phyloP scores from a whole-genome alignment of 1,140 invertebrate genomes.

The Asobara japonica region DNA sequence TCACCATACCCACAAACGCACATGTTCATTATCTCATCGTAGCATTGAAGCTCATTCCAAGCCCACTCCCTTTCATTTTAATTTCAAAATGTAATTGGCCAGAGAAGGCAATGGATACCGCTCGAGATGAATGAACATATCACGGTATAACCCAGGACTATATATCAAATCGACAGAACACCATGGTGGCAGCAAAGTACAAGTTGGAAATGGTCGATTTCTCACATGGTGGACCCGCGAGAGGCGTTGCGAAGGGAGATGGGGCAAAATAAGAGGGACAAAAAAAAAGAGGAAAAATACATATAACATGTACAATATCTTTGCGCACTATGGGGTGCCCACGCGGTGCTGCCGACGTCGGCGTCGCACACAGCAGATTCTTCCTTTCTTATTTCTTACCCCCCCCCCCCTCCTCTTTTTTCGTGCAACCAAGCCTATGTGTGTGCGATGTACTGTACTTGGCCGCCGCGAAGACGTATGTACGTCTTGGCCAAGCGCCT shows the following conservation, averaged over 20 bases:
- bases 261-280: background rate
- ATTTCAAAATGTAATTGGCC: slow-evolving; percentile 12
- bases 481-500: slow-evolving; percentile 41
- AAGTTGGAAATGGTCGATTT: slow-evolving; percentile 41
- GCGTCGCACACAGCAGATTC: slow-evolving; percentile 26
- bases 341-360: slow-evolving; percentile 41
- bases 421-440: background rate
- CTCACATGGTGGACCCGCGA: slow-evolving; percentile 36
- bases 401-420: slow-evolving; percentile 4
- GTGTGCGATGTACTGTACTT: slow-evolving; percentile 1
- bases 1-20: background rate
- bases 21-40: slow-evolving; percentile 2
- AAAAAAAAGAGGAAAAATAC: slow-evolving; percentile 3
- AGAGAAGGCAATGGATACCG: slow-evolving; percentile 9
- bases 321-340: slow-evolving; percentile 45
- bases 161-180: slow-evolving; percentile 34
- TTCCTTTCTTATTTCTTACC: background rate
- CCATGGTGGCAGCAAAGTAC: slow-evolving; percentile 32
- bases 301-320: slow-evolving; percentile 35
- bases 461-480: slow-evolving; percentile 38
- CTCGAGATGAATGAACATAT: slow-evolving; percentile 19
- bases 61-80: background rate
- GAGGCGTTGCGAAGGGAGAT: slow-evolving; percentile 12
- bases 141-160: slow-evolving; percentile 10
- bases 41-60: background rate